Evolutionary conservation across 2,888 invertebrate species (phyloP), one percentile per base, ranked within the genome.

Genomic region (Endomychus coccineus): DNA sequence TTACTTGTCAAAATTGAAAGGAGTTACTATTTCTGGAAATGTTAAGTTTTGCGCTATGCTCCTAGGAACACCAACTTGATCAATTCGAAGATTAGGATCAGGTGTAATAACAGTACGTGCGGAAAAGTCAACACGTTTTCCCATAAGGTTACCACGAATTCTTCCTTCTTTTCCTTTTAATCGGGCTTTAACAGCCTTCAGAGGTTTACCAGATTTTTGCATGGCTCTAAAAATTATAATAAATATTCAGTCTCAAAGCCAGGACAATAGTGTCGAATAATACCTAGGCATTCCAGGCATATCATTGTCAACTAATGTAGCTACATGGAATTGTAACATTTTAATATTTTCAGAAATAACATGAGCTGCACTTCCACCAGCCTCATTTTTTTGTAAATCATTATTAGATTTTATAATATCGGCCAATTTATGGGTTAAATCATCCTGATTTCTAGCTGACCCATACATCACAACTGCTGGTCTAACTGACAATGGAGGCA

Each of bases 381-480:
- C 83, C 66, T 99, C 98, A 66, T 98, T 97, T 50, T 90, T 79
- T 57, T 83, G 77, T 39, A 99, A 67, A 63, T 98, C 96, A 65
- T 95, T 96, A 63, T 99, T 99, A 1, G 92, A 76, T 71, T 99
- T 99, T 36, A 99, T 92, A 24, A 99, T 97, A 56, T 99, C 98
- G 0, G 97, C 83, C 36, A 99, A 71, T 69, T 99, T 99, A 68
- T 99, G 97, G 0, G 98, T 99, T 55, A 99, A 78, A 75, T 99
- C 98, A 61, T 99, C 98, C 70, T 95, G 83, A 76, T 97, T 98
- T 62, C 91, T 85, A 0, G 97, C 97, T 1, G 96, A 90, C n/a
- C 98, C 98, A 66, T 90, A 90, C 90, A 97, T 98, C 5, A 97
- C 92, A 3, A 98, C 97, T 34, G 98, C 96, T 0, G 98, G 98